These are phyloP conservation scores for Perizoma flavofasciatum DNA, from an alignment of 2,888 invertebrate genomes.

Conservation along the genomic window DNA sequence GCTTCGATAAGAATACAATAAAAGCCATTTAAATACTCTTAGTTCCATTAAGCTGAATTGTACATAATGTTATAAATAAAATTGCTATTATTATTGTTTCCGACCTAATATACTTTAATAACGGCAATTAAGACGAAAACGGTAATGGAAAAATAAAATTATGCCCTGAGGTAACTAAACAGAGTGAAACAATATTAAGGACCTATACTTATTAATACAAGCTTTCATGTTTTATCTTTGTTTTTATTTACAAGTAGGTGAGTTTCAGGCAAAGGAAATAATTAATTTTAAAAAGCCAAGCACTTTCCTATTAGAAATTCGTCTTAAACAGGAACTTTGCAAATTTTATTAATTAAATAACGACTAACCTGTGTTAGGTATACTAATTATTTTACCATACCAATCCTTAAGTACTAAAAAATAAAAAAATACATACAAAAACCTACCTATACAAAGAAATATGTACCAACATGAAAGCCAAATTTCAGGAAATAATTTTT, in stretches of 20 bases:
- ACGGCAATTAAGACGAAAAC: conserved; percentile 55
- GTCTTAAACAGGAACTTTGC: not conserved
- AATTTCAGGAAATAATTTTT: too few species aligned
- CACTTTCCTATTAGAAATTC: not conserved
- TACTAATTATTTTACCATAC: too few species aligned
- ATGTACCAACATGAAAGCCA: too few species aligned
- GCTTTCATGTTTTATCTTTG: conserved; percentile 27
- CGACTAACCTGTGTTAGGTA: too few species aligned
- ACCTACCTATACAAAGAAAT: too few species aligned
- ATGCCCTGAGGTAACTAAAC: conserved; percentile 49
- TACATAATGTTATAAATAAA: conserved; percentile 44
- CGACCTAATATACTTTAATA: conserved; percentile 51
- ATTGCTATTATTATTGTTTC: conserved; percentile 37
- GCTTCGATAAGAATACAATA: conserved; percentile 15
- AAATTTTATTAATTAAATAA: too few species aligned
- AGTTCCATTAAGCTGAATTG: conserved; percentile 48
- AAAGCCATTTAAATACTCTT: conserved; percentile 22
- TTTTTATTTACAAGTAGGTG: conserved; percentile 13
- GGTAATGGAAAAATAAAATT: conserved; percentile 61
- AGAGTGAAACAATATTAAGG: conserved; percentile 42
- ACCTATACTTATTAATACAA: conserved; percentile 33
- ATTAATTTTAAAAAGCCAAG: not conserved
- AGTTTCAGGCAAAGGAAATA: not conserved
- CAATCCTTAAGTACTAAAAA: too few species aligned
- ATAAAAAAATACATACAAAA: too few species aligned